A percentile compares a stretch with the other conserved stretches of the same genome.
These are phyloP conservation scores for Saturnia japonica DNA, from an alignment of 2,888 invertebrate species.

Conservation along the genomic window DNA sequence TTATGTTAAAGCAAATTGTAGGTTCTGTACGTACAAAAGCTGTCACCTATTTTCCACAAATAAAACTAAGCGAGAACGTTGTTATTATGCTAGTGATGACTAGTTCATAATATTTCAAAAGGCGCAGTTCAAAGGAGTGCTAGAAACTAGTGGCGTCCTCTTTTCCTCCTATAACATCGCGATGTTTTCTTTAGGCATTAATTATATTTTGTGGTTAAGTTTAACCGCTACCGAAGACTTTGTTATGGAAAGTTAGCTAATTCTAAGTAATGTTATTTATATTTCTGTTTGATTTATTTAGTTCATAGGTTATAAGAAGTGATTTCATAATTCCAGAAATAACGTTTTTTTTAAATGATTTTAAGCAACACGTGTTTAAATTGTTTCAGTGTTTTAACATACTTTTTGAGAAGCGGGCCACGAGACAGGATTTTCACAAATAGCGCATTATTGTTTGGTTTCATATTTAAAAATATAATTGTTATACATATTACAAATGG, in stretches of 20 bases:
- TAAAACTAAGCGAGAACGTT: constrained; percentile 29
- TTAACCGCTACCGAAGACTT: constrained; percentile 10
- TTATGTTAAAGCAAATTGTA: neutral
- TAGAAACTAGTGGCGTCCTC: constrained; percentile 45
- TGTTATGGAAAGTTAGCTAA: constrained; percentile 11
- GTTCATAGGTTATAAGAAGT: neutral
- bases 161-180: constrained; percentile 40
- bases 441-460: too few relatives aligned
- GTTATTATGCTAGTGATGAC: constrained; percentile 44
- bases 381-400: too few relatives aligned
- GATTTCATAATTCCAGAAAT: constrained; percentile 17
- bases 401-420: too few relatives aligned
- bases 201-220: constrained; percentile 19
- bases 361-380: constrained; percentile 23
- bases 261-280: constrained; percentile 8
- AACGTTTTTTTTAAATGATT: too few relatives aligned
- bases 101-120: constrained; percentile 53
- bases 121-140: constrained; percentile 51
- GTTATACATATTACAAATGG: too few relatives aligned
- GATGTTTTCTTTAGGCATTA: constrained; percentile 27
- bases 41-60: constrained; percentile 22
- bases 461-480: too few relatives aligned
- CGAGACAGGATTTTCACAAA: too few relatives aligned
- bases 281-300: constrained; percentile 1
- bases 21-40: neutral